phyloP scores from a whole-genome alignment of 2,113 vertebrate genomes.

The Eublepharis macularius region DNA sequence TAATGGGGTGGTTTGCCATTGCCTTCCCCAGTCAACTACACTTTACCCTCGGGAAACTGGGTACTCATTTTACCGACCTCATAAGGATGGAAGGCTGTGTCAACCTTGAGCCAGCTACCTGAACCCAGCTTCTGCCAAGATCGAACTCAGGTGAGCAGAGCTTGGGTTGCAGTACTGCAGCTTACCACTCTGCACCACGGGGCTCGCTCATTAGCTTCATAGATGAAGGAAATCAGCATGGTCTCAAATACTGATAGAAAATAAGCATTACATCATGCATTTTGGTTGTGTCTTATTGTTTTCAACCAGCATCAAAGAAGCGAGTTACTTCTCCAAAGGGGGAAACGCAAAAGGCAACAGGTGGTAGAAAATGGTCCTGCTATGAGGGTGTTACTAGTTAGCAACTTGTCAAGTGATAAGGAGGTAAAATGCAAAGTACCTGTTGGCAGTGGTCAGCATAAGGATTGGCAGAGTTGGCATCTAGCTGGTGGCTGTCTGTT shows the following conservation, averaged over 20 bases:
- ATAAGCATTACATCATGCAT: conserved; percentile 33
- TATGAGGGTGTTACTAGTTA: conserved; percentile 21
- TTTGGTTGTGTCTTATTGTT: neutral
- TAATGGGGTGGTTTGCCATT: too few relatives aligned
- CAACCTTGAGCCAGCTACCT: too few relatives aligned
- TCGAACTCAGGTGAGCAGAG: too few relatives aligned
- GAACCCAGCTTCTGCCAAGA: too few relatives aligned
- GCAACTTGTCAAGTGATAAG: neutral
- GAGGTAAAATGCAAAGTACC: neutral
- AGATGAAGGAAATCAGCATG: conserved; percentile 9
- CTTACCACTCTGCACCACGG: too few relatives aligned
- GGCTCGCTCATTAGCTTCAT: too few relatives aligned
- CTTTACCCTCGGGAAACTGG: too few relatives aligned
- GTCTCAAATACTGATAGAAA: conserved; percentile 32
- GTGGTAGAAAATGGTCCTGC: conserved; percentile 39
- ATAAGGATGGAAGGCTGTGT: too few relatives aligned
- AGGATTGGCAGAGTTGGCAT: neutral
- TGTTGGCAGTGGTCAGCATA: neutral
- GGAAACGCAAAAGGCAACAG: conserved; percentile 16
- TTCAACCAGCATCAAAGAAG: conserved; percentile 8
- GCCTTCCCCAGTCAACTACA: too few relatives aligned
- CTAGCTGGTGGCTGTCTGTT: neutral
- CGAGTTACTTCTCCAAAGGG: conserved; percentile 29
- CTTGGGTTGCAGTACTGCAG: too few relatives aligned
- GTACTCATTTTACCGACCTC: too few relatives aligned